These are phyloP conservation scores for Tauraco hartlaubi DNA, from an alignment of 2,797 vertebrate species.

Conservation along the genomic window DNA sequence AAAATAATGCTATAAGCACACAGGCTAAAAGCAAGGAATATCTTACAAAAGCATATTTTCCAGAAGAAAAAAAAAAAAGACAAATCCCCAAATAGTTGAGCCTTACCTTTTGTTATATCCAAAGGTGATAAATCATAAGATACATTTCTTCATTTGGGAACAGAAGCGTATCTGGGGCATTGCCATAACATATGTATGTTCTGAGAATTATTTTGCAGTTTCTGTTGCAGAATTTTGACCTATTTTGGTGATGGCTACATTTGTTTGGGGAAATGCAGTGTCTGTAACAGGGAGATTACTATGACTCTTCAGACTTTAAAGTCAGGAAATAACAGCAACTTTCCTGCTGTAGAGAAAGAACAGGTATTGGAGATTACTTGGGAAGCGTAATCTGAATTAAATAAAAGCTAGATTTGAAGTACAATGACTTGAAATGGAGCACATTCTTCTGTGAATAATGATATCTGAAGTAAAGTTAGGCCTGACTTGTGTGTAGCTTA, in stretches of 20 bases:
- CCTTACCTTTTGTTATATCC: neutral
- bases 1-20: constrained; percentile 16
- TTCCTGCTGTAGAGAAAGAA: neutral
- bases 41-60: neutral
- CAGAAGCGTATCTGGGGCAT: neutral
- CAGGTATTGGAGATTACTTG: neutral
- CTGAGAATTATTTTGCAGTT: neutral
- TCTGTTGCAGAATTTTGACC: neutral
- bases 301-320: neutral
- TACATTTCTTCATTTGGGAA: neutral
- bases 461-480: neutral
- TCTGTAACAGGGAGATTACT: neutral
- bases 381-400: neutral
- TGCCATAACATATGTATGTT: neutral
- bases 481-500: neutral
- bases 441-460: neutral
- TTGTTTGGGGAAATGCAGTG: neutral
- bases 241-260: neutral
- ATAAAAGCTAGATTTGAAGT: neutral
- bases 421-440: neutral
- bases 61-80: neutral
- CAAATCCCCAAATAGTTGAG: neutral
- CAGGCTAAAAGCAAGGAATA: constrained; percentile 4
- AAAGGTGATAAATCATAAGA: neutral
- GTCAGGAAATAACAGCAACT: neutral